Base-by-base conservation (phyloP, 2,888 invertebrate species). In the Dione juno region DNA sequence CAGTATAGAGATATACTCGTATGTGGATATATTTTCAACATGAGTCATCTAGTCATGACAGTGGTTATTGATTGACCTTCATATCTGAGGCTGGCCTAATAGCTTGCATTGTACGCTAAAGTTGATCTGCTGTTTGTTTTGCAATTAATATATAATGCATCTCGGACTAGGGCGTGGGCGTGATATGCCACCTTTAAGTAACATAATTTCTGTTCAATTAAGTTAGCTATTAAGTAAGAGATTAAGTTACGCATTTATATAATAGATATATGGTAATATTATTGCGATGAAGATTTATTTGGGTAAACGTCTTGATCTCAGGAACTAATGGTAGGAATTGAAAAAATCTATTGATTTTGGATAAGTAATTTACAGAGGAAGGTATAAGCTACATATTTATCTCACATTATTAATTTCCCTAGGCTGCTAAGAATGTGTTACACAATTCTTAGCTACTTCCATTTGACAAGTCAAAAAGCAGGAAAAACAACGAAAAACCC, bases 1-100 rank as follows among this genome's bases (percentile, higher is more conserved):
- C 57, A 37, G 11, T 54, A 0, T 58, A 48, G 19, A 35, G 1
- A 37, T 40, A 57, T 48, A 11, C 45, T 9, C 19, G 7, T 16
- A 28, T 35, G 0, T 58, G 40, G 11, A 13, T 48, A 48, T 43
- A 58, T 28, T 57, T 58, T 59, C 66, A 66, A 57, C 37, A 35
- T 67, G 71, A 72, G 66, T 72, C 68, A 72, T 53, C 48, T 40
- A 54, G 53, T 68, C 65, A 61, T 67, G 52, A 58, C 52, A 64
- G 70, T 70, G 70, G 52, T 67, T 65, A 65, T 72, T 64, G 58
- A 67, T 52, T 70, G 70, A 72, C 72, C 72, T 72, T 72, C 52
- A 53, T 45, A 41, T 59, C 58, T 40, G 63, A 70, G 64, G 66
- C 66, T 67, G 64, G 66, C 69, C 50, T n/a, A 57, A 57, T 48